Evolutionary conservation across 2,797 vertebrate species (phyloP), one percentile per base, ranked within the genome.

Genomic region (Neosalanx taihuensis): DNA sequence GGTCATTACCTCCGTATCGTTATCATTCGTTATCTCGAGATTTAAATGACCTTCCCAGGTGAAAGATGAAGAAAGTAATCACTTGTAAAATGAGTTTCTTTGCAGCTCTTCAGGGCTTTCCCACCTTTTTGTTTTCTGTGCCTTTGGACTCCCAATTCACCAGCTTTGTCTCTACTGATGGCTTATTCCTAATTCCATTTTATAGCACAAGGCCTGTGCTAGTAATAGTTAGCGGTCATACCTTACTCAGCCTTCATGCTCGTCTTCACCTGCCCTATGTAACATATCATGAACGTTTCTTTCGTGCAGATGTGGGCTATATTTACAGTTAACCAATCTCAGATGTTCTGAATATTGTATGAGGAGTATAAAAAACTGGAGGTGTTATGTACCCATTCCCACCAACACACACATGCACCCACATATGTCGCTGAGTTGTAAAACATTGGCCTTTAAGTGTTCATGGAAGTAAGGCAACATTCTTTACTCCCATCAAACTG

Each of bases 1-100:
- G 80, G 73, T 78, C 82, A 87, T 82, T 88, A 81, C 84, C 59
- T 85, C 83, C 81, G 76, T 80, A 83, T 83, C 83, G 83, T 87
- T 75, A 49, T 56, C 51, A 56, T 56, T 61, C 83, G 83, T 84
- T 85, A 87, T 80, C 73, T 74, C 77, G 79, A 86, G 79, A 46
- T 86, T 78, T 83, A 89, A 87, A 85, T 74, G 71, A 86, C 79
- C 80, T 87, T 83, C 70, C 56, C 13, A 13, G 65, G 73, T 71
- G 82, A 73, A 79, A 73, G 78, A 81, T 87, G 79, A 81, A 81
- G 72, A 74, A 72, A 82, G 87, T 83, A 79, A 84, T 65, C 64
- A 65, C 65, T 31, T 30, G 5, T 29, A 67, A 67, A 77, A 57
- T 79, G 64, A 82, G 75, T 61, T 63, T 80, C 69, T 23, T 76